These are phyloP conservation scores for Hydrolagus colliei DNA, from an alignment of 2,797 vertebrate genomes.

Conservation along the genomic window DNA sequence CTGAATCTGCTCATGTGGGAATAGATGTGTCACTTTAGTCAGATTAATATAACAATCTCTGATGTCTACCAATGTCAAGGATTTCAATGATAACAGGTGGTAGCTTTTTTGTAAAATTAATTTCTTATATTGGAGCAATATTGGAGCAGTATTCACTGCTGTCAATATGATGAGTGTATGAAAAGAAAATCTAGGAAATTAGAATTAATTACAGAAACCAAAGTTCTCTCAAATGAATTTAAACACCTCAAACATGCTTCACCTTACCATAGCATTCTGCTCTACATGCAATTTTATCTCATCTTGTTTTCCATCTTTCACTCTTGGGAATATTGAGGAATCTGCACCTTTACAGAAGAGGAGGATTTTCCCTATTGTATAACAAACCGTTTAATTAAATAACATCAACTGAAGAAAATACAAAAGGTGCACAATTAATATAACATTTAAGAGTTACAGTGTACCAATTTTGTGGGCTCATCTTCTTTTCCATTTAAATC, in stretches of 20 bases:
- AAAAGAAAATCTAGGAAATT: too few species aligned
- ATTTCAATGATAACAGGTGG: too few species aligned
- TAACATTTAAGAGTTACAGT: not conserved
- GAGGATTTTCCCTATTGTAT: conserved; percentile 67
- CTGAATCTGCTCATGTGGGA: too few species aligned
- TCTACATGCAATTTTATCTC: conserved; percentile 80
- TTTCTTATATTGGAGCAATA: too few species aligned
- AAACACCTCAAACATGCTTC: not conserved
- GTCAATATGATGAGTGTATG: too few species aligned
- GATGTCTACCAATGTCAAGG: too few species aligned
- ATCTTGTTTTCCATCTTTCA: conserved; percentile 75
- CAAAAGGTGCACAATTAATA: not conserved
- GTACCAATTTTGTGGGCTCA: not conserved
- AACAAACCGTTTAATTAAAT: not conserved
- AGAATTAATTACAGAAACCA: not conserved
- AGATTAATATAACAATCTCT: too few species aligned
- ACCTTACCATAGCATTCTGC: conserved; percentile 77
- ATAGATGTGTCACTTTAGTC: too few species aligned
- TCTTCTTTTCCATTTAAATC: not conserved
- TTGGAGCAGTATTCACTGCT: too few species aligned
- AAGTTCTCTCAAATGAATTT: not conserved
- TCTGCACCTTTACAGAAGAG: conserved; percentile 97
- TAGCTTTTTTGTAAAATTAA: too few species aligned
- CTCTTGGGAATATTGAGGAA: conserved; percentile 85
- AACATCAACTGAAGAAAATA: not conserved